A percentile compares a stretch with the other conserved stretches of the same genome.
Conservation (phyloP, 2,113 vertebrate genomes). For the Gnathonemus echidnorhynchus region DNA sequence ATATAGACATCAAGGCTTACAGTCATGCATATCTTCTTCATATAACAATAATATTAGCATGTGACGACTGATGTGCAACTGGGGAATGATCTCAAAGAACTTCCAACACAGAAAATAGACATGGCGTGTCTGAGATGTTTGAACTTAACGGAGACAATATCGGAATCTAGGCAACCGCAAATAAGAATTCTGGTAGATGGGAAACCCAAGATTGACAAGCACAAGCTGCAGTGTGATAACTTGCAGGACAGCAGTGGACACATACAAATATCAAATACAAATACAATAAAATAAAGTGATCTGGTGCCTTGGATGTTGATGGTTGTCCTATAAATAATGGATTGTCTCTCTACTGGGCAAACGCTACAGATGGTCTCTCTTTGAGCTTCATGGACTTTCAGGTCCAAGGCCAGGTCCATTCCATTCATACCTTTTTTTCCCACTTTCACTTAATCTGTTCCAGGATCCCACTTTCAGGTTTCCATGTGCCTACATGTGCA, state of each 20-base stretch:
- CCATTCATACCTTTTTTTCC: slow-evolving; percentile 1
- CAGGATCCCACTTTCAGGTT: not conserved
- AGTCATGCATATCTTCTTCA: not conserved
- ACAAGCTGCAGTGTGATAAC: not conserved
- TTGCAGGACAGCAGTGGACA: not conserved
- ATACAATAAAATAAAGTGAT: not conserved
- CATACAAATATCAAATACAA: not conserved
- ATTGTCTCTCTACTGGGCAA: slow-evolving; percentile 59
- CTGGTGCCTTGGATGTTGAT: slow-evolving; percentile 42
- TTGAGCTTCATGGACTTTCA: slow-evolving; percentile 49
- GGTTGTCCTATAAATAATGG: slow-evolving; percentile 65
- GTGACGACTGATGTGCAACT: not conserved
- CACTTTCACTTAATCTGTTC: slow-evolving; percentile 18
- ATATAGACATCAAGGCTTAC: not conserved
- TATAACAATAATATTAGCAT: not conserved
- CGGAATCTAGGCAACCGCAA: not conserved
- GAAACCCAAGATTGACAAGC: not conserved
- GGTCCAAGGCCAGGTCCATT: slow-evolving; percentile 25
- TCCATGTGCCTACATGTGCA: not conserved
- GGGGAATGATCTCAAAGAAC: not conserved
- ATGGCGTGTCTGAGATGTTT: not conserved
- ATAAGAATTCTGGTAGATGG: not conserved
- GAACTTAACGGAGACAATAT: not conserved
- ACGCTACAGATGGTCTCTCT: slow-evolving; percentile 50
- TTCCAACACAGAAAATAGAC: not conserved